These are phyloP conservation scores for Ariopsis seemanni DNA, from an alignment of 2,113 vertebrate genomes.

Conservation along the genomic window DNA sequence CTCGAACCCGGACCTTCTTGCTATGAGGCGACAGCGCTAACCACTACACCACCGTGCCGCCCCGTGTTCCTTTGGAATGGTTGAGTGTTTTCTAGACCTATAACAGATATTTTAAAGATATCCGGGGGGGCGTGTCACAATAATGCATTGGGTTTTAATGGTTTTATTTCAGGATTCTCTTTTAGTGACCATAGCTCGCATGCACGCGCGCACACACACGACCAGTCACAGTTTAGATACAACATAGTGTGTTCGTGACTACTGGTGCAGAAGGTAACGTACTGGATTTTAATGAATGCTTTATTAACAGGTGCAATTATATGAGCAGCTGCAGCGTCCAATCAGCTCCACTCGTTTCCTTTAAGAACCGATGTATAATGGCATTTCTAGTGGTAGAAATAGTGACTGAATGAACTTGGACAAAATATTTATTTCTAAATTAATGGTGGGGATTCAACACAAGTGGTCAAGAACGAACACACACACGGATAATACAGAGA, in stretches of 20 bases:
- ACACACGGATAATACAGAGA: neutral
- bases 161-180: neutral
- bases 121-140: no score
- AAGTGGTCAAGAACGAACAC: neutral
- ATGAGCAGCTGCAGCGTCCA: neutral
- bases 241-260: neutral
- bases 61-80: no score
- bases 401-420: neutral
- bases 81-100: neutral
- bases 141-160: no score
- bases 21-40: no score
- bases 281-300: neutral
- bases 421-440: neutral
- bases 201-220: neutral
- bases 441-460: neutral
- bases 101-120: neutral
- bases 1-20: no score
- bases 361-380: neutral
- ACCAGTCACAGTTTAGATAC: neutral
- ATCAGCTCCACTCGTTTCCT: neutral
- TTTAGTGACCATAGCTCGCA: neutral
- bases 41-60: no score
- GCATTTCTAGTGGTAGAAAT: neutral
- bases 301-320: neutral
- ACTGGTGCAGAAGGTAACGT: neutral